These are phyloP conservation scores for Pedicia rivosa DNA, from an alignment of 2,888 invertebrate species.

Conservation along the genomic window DNA sequence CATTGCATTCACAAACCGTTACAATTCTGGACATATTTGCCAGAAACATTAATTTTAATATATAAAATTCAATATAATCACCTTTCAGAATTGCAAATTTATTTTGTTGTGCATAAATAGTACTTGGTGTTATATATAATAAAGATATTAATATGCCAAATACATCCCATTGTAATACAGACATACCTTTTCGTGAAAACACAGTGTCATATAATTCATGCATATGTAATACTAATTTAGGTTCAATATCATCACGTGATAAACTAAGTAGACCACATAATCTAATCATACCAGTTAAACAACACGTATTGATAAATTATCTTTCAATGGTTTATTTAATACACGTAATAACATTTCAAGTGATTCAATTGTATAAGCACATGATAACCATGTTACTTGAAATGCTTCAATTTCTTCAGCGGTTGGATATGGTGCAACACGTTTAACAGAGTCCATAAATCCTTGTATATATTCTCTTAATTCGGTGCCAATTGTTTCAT, in stretches of 20 bases:
- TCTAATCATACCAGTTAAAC: slow-evolving; percentile 52
- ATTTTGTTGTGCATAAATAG: slow-evolving; percentile 38
- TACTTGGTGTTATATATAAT: slow-evolving; percentile 56
- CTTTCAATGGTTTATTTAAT: slow-evolving; percentile 52
- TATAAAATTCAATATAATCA: slow-evolving; percentile 56
- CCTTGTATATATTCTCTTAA: slow-evolving; percentile 4
- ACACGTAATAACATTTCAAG: slow-evolving; percentile 57
- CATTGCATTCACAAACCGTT: slow-evolving; percentile 9
- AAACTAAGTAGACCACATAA: slow-evolving; percentile 36
- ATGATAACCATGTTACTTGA: slow-evolving; percentile 44
- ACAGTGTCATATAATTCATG: slow-evolving; percentile 21
- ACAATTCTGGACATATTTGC: slow-evolving; percentile 57
- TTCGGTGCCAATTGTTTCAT: slow-evolving; percentile 3
- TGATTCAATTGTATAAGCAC: slow-evolving; percentile 63
- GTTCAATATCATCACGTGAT: slow-evolving; percentile 18
- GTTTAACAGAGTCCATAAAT: slow-evolving; percentile 14
- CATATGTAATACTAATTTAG: slow-evolving; percentile 18
- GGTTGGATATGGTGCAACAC: slow-evolving; percentile 12
- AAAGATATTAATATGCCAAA: slow-evolving; percentile 68
- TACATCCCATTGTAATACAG: slow-evolving; percentile 68
- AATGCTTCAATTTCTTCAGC: slow-evolving; percentile 12
- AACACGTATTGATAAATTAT: slow-evolving; percentile 60
- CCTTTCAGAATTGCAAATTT: slow-evolving; percentile 45
- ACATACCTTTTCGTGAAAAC: slow-evolving; percentile 34
- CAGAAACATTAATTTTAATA: slow-evolving; percentile 63